A percentile compares a stretch with the other conserved stretches of the same genome.
phyloP scores from a whole-genome alignment of 2,888 invertebrate genomes.

The Apodemia zela region DNA sequence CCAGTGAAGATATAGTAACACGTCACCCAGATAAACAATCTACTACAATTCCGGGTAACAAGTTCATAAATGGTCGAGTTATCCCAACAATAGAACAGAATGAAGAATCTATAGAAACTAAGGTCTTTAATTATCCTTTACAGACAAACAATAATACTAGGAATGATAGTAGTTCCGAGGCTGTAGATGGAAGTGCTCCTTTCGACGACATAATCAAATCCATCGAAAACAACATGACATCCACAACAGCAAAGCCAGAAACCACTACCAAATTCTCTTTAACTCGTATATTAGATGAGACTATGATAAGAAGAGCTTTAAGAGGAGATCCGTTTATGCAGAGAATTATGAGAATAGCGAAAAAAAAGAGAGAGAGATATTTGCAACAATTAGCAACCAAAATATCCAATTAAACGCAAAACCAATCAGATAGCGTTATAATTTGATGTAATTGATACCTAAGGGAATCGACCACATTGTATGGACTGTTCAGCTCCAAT shows the following conservation, averaged over 20 bases:
- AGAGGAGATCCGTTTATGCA: constrained; percentile 47
- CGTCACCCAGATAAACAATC: too few species aligned
- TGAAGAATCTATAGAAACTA: not conserved
- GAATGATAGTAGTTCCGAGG: not conserved
- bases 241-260: not conserved
- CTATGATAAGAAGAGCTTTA: constrained; percentile 43
- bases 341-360: constrained; percentile 51
- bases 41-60: not conserved
- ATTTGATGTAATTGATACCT: too few species aligned
- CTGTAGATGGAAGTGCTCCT: not conserved
- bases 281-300: constrained; percentile 45
- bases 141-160: not conserved
- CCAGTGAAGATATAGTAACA: too few species aligned
- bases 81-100: not conserved
- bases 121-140: not conserved
- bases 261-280: constrained; percentile 17
- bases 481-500: too few species aligned
- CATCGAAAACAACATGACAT: not conserved
- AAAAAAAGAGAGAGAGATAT: constrained; percentile 34
- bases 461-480: too few species aligned
- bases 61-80: not conserved
- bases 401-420: not conserved
- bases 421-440: too few species aligned
- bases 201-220: not conserved
- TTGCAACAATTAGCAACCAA: not conserved